phyloP scores from a whole-genome alignment of 2,888 invertebrate genomes.

The Plebejus argus region DNA sequence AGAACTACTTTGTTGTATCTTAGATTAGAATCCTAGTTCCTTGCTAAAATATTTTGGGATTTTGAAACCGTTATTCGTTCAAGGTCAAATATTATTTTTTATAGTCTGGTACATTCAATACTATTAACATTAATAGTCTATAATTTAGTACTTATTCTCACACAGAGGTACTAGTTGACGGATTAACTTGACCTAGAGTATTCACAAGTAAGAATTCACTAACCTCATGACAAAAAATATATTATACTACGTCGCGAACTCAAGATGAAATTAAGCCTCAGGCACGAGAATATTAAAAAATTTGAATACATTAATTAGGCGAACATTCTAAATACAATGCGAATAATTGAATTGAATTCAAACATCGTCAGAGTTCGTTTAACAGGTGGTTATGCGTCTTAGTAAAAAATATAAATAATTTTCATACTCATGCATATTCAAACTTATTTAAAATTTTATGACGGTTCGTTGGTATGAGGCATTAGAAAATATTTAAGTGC shows the following conservation, averaged over 20 bases:
- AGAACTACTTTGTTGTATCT: no score
- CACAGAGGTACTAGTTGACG: no score
- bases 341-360: constrained; percentile 7
- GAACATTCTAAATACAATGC: background rate
- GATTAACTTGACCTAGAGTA: no score
- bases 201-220: background rate
- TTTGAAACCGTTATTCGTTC: no score
- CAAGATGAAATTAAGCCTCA: background rate
- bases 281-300: background rate
- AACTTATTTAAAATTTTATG: background rate
- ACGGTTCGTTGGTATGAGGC: background rate
- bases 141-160: no score
- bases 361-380: constrained; percentile 23
- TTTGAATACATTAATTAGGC: background rate
- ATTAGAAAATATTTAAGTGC: constrained; percentile 23
- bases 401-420: background rate
- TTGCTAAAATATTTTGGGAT: no score
- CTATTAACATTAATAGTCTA: no score
- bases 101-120: no score
- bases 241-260: no score
- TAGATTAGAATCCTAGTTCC: no score
- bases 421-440: constrained; percentile 22
- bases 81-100: no score
- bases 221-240: no score
- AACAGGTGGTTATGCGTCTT: background rate